Conservation (phyloP, 2,888 invertebrate genomes). For the Oscheius myriophilus region DNA sequence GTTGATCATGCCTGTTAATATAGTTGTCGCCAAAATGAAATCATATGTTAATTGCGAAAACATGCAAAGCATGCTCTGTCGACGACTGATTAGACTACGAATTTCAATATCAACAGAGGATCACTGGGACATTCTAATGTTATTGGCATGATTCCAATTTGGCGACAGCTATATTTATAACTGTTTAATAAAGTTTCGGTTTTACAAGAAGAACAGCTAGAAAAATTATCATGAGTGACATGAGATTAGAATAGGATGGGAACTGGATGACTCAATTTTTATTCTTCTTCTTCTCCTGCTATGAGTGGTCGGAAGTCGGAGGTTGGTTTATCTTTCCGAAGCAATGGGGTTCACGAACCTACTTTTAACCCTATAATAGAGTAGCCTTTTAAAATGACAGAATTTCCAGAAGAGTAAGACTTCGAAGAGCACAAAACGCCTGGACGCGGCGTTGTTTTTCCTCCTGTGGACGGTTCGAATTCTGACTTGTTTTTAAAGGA, state of each 20-base stretch:
- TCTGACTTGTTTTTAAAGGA: background rate
- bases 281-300: background rate
- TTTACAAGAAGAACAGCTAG: background rate
- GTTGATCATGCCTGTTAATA: no score
- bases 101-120: no score
- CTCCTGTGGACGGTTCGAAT: slow-evolving; percentile 18
- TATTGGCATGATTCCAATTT: no score
- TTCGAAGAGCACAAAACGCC: slow-evolving; percentile 3
- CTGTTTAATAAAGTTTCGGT: no score
- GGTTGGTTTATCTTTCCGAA: background rate
- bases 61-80: no score
- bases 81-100: no score
- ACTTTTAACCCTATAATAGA: no score
- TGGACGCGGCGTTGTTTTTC: slow-evolving; percentile 15
- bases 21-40: no score
- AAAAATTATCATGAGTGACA: background rate
- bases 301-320: slow-evolving; percentile 1
- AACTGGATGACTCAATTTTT: background rate
- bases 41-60: no score
- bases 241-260: background rate
- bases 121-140: no score
- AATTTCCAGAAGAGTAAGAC: background rate
- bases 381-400: no score
- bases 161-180: no score
- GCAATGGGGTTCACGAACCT: background rate